Evolutionary conservation across 2,888 invertebrate species (phyloP).

Genomic region (Beris morrisii): DNA sequence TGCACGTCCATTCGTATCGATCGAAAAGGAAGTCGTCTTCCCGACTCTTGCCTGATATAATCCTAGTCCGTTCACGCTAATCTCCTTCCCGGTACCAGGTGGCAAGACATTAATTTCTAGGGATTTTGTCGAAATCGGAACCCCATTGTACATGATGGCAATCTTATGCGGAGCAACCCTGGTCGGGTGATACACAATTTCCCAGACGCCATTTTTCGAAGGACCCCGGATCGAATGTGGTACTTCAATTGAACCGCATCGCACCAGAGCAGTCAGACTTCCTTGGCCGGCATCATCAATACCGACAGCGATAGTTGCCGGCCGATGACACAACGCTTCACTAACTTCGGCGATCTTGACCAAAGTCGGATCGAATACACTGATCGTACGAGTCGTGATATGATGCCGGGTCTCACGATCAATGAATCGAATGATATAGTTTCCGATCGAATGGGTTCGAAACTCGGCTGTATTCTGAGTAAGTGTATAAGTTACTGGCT

Average conservation of each 20-base stretch:
- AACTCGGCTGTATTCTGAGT: constrained; percentile 71
- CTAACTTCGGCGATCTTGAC: constrained; percentile 73
- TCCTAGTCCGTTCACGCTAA: constrained; percentile 74
- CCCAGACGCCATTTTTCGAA: constrained; percentile 72
- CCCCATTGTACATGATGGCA: constrained; percentile 82
- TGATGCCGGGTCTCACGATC: constrained; percentile 64
- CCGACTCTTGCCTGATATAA: constrained; percentile 83
- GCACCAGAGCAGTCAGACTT: constrained; percentile 76
- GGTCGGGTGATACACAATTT: constrained; percentile 85
- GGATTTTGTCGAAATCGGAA: constrained; percentile 65
- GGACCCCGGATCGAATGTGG: constrained; percentile 78
- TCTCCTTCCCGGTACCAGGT: constrained; percentile 71
- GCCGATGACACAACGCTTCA: constrained; percentile 78
- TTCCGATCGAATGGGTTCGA: constrained; percentile 73
- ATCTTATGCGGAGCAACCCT: constrained; percentile 86
- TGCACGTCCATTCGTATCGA: constrained; percentile 82
- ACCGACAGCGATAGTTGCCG: constrained; percentile 77
- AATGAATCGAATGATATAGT: constrained; percentile 69
- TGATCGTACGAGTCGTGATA: constrained; percentile 68
- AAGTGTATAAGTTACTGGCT: constrained; percentile 64
- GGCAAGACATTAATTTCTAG: constrained; percentile 62
- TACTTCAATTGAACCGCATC: constrained; percentile 79
- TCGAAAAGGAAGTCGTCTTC: constrained; percentile 82
- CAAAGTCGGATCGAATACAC: constrained; percentile 77
- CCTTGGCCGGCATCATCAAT: constrained; percentile 83